Conservation (phyloP, 2,797 vertebrate species). For the Silurus lanzhouensis region DNA sequence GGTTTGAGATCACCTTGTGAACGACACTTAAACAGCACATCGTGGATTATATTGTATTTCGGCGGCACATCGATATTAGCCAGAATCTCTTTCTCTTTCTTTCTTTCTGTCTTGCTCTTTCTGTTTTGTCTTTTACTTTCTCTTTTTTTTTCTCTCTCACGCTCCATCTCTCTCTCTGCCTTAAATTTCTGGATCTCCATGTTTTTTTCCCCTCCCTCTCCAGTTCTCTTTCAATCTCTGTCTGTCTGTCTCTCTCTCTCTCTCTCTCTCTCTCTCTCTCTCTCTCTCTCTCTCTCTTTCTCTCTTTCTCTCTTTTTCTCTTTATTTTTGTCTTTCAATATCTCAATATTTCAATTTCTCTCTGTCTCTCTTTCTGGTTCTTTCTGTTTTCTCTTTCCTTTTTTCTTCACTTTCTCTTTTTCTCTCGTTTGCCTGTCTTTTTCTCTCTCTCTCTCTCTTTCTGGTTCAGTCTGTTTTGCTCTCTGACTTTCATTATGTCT, state of each 20-base stretch:
- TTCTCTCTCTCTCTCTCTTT: not conserved
- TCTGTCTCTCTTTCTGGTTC: not conserved
- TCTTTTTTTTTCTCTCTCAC: no score
- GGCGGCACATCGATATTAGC: not conserved
- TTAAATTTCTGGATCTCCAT: not conserved
- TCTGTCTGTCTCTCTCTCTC: not conserved
- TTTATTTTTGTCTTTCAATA: not conserved
- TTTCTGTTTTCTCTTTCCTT: not conserved
- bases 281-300: not conserved
- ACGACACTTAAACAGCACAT: not conserved
- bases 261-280: not conserved
- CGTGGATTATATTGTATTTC: not conserved
- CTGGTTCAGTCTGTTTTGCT: not conserved
- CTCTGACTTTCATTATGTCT: not conserved
- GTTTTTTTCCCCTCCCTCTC: not conserved
- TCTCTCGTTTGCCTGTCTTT: not conserved
- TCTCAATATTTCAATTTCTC: not conserved
- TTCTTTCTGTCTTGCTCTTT: no score
- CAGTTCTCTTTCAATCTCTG: not conserved
- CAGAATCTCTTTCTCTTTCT: not conserved
- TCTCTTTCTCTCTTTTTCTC: not conserved
- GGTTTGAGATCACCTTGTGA: not conserved
- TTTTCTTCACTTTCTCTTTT: not conserved
- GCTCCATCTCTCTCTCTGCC: no score
- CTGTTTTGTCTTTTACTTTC: no score